phyloP scores from a whole-genome alignment of 2,888 invertebrate species.

The Apomyelois bistriatella region DNA sequence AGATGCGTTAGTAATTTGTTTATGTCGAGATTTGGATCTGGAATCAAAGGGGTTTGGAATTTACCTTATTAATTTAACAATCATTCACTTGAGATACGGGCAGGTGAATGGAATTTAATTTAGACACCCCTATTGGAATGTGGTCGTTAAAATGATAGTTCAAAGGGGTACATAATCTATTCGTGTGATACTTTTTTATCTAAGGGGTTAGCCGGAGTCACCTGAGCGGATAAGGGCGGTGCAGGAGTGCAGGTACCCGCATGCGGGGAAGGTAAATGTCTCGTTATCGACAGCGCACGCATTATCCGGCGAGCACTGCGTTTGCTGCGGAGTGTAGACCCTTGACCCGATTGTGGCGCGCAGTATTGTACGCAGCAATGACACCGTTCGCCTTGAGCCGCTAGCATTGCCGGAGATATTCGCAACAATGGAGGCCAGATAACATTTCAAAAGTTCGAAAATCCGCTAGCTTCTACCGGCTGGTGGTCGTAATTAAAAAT shows the following conservation, averaged over 20 bases:
- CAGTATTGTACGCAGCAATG: slow-evolving; percentile 77
- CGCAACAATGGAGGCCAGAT: slow-evolving; percentile 80
- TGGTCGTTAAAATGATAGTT: slow-evolving; percentile 40
- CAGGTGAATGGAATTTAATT: slow-evolving; percentile 65
- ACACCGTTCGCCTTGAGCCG: slow-evolving; percentile 78
- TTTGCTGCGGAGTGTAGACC: slow-evolving; percentile 48
- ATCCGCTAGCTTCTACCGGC: slow-evolving; percentile 66
- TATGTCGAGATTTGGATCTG: slow-evolving; percentile 33
- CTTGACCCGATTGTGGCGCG: slow-evolving; percentile 73
- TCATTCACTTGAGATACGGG: slow-evolving; percentile 50
- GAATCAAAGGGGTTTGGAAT: slow-evolving; percentile 35
- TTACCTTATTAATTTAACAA: slow-evolving; percentile 48
- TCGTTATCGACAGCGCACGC: background rate
- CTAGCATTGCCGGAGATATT: slow-evolving; percentile 79
- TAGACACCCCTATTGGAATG: slow-evolving; percentile 46
- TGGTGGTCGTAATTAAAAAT: slow-evolving; percentile 61
- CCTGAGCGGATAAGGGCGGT: slow-evolving; percentile 58
- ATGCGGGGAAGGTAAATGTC: slow-evolving; percentile 25
- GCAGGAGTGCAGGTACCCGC: slow-evolving; percentile 65
- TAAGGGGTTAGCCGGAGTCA: slow-evolving; percentile 46
- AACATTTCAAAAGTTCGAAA: slow-evolving; percentile 78
- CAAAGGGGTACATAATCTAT: slow-evolving; percentile 59
- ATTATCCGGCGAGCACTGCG: slow-evolving; percentile 33
- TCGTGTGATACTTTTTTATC: slow-evolving; percentile 27
- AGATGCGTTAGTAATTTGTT: slow-evolving; percentile 18